Percentiles rank a stretch among this genome's conserved stretches.
Conservation (phyloP, 2,888 invertebrate genomes). For the Phyllotreta cruciferae region DNA sequence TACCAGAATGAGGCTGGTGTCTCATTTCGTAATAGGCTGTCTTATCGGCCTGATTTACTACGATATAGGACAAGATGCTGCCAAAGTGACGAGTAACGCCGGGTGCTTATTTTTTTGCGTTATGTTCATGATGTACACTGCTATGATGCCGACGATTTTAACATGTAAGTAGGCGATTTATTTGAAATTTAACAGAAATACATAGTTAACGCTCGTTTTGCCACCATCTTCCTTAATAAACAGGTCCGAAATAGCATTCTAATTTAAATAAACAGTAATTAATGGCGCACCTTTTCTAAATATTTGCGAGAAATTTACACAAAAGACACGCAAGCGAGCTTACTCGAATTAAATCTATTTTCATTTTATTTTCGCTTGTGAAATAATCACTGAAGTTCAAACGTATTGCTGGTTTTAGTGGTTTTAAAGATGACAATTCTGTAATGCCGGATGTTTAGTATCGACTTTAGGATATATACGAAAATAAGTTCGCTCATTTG, state of each 20-base stretch:
- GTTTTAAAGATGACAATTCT: too few relatives aligned
- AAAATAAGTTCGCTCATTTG: too few relatives aligned
- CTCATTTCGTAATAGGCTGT: constrained; percentile 88
- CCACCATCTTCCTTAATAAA: not conserved
- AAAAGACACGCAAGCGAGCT: too few relatives aligned
- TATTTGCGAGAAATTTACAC: constrained; percentile 6
- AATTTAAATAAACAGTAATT: constrained; percentile 8
- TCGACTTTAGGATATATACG: too few relatives aligned
- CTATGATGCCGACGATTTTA: constrained; percentile 98
- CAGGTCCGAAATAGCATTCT: not conserved
- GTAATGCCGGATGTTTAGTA: too few relatives aligned
- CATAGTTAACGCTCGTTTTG: not conserved
- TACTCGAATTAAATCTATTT: too few relatives aligned
- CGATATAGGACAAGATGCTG: constrained; percentile 91
- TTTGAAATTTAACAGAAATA: not conserved
- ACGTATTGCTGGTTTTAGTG: too few relatives aligned
- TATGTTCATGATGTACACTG: constrained; percentile 96
- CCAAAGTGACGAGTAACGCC: constrained; percentile 93
- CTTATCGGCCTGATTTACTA: constrained; percentile 93
- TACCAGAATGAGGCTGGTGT: constrained; percentile 86
- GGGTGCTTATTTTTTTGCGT: constrained; percentile 96
- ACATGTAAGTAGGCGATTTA: constrained; percentile 78
- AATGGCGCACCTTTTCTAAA: constrained; percentile 10
- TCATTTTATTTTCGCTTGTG: too few relatives aligned
- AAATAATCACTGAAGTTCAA: too few relatives aligned